Evolutionary conservation across 2,797 vertebrate species (phyloP).

Genomic region (Coregonus sp.): DNA sequence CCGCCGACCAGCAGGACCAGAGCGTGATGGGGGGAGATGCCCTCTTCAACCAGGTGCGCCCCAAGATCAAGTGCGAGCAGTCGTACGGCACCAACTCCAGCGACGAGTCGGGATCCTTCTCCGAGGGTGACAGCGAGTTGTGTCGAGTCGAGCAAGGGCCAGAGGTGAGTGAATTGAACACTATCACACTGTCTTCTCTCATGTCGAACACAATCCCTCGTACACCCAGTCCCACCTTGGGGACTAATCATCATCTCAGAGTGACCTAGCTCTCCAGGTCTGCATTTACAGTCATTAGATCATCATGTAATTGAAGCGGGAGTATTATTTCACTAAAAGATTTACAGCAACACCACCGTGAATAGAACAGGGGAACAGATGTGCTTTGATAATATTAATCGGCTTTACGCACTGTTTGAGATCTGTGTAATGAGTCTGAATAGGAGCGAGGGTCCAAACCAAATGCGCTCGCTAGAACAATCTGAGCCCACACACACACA

Average conservation of each 20-base stretch:
- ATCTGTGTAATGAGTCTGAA: conserved; percentile 53
- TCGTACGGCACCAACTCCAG: conserved; percentile 99
- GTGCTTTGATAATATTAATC: conserved; percentile 65
- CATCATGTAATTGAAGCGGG: conserved; percentile 49
- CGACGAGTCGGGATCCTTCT: conserved; percentile 98
- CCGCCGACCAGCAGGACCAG: conserved; percentile 87
- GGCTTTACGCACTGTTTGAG: conserved; percentile 51
- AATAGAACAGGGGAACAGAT: conserved; percentile 47
- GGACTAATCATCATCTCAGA: conserved; percentile 27
- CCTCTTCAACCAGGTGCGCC: conserved; percentile 87
- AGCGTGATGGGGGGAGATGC: conserved; percentile 83
- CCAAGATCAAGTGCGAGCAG: conserved; percentile 99
- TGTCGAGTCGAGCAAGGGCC: conserved; percentile 92
- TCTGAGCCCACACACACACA: background rate
- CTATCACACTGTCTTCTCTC: conserved; percentile 24
- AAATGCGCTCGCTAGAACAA: conserved; percentile 8
- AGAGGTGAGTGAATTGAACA: conserved; percentile 83
- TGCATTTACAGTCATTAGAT: conserved; percentile 56
- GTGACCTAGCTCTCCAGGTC: conserved; percentile 42
- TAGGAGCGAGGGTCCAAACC: conserved; percentile 22
- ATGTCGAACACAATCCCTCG: background rate
- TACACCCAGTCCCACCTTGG: background rate
- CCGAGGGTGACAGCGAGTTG: conserved; percentile 98
- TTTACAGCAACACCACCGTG: conserved; percentile 52
- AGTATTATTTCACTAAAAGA: conserved; percentile 37